phyloP scores from a whole-genome alignment of 2,888 invertebrate species.

The Agrotis puta region DNA sequence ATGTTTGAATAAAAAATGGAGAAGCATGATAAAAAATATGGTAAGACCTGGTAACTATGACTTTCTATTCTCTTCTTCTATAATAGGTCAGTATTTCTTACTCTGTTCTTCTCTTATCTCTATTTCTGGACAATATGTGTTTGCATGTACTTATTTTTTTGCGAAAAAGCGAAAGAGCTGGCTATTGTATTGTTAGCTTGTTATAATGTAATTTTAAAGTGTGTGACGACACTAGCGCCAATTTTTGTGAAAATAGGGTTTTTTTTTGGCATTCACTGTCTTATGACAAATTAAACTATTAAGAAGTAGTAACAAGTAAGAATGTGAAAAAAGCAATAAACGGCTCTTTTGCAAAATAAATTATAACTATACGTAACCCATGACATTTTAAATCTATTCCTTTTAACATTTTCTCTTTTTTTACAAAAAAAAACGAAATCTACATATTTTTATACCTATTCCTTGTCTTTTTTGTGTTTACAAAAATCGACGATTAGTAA shows the following conservation, averaged over 20 bases:
- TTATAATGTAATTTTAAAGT: background rate
- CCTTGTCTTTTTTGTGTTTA: slow-evolving; percentile 58
- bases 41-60: slow-evolving; percentile 33
- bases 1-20: slow-evolving; percentile 69
- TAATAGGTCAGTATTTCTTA: slow-evolving; percentile 22
- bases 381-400: slow-evolving; percentile 50
- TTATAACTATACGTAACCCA: slow-evolving; percentile 24
- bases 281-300: background rate
- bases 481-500: slow-evolving; percentile 57
- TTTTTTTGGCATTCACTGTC: background rate
- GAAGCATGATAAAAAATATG: background rate
- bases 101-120: slow-evolving; percentile 1
- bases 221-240: background rate
- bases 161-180: slow-evolving; percentile 20
- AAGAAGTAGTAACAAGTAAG: background rate
- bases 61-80: background rate
- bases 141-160: slow-evolving; percentile 17
- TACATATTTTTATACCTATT: slow-evolving; percentile 45
- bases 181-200: background rate
- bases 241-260: background rate
- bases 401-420: slow-evolving; percentile 5
- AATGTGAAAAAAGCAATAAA: background rate
- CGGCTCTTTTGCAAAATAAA: slow-evolving; percentile 28
- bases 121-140: slow-evolving; percentile 12
- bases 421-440: slow-evolving; percentile 21